Base-by-base conservation (phyloP, 2,888 invertebrate genomes). In the Leucozona laternaria region DNA sequence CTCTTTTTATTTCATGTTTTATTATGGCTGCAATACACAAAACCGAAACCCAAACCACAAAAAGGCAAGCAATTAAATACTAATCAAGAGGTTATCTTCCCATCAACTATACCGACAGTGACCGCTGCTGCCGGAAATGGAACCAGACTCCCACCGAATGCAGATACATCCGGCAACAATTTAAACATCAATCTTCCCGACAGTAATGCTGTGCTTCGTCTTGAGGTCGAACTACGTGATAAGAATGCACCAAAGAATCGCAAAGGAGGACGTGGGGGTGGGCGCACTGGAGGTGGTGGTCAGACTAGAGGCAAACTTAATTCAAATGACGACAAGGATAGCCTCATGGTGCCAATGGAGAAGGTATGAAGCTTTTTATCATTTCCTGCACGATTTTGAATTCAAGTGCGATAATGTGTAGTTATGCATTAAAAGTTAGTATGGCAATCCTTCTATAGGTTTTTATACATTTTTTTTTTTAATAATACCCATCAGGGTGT, bases 331-430 rank as follows among this genome's bases (percentile, higher is more conserved):
- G 82, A 82, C 88, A 93, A 93, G 81, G 91, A 91, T 80, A 93
- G 93, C 89, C 91, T 92, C 88, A 93, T 94, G 88, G 94, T 95
- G 82, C 95, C 96, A 25, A 95, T 95, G 94, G 96, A 96, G 93
- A 95, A 94, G 92, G 92, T 92, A 90, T 89, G 90, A 4, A 77
- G 57, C 37, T 58, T 60, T 48, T 68, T 80, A 66, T 73, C 50
- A 58, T 72, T 80, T 80, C 37, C 34, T 68, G 37, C 55, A 34
- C 57, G 66, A 66, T 66, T 66, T 66, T 48, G 48, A 43, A 31
- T 66, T 64, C 64, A 64, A 64, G 66, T 66, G 45, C 66, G 45
- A 66, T 66, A 66, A 66, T 48, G 48, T 66, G 66, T 48, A 48
- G 48, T 48, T 66, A 64, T 48, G 48, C 45, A 66, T 66, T 66